A percentile compares a stretch with the other conserved stretches of the same genome.
Evolutionary conservation across 2,797 vertebrate genomes (phyloP).

Genomic region (Aplochiton taeniatus): DNA sequence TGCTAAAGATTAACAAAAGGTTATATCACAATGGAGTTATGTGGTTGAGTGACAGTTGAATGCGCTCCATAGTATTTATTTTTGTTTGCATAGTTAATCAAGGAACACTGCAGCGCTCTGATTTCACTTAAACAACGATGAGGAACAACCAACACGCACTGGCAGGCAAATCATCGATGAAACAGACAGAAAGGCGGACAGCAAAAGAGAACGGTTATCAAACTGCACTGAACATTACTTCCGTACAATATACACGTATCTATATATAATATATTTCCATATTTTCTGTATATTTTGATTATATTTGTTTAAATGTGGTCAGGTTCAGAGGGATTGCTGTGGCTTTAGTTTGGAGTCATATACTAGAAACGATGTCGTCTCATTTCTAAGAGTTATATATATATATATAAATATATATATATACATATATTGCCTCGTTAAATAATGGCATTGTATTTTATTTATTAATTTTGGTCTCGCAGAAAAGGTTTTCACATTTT

Average conservation of each 20-base stretch:
- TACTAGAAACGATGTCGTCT: slow-evolving; percentile 67
- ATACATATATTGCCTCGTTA: slow-evolving; percentile 52
- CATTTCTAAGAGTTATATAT: slow-evolving; percentile 63
- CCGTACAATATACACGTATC: slow-evolving; percentile 75
- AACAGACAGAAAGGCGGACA: slow-evolving; percentile 48
- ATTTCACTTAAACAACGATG: slow-evolving; percentile 43
- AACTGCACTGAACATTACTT: slow-evolving; percentile 77
- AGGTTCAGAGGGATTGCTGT: slow-evolving; percentile 64
- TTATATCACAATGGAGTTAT: slow-evolving; percentile 56
- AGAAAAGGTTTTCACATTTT: slow-evolving; percentile 64
- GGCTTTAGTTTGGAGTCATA: slow-evolving; percentile 45
- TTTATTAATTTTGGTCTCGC: slow-evolving; percentile 65
- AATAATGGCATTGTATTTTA: slow-evolving; percentile 63
- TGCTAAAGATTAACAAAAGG: slow-evolving; percentile 57
- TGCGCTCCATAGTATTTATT: slow-evolving; percentile 72
- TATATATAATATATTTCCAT: slow-evolving; percentile 81
- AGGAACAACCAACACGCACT: slow-evolving; percentile 40
- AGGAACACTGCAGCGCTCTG: slow-evolving; percentile 58
- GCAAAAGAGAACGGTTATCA: slow-evolving; percentile 60
- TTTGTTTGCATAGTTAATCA: slow-evolving; percentile 69
- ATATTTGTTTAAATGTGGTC: slow-evolving; percentile 83
- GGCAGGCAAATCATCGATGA: slow-evolving; percentile 47
- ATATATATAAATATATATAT: too few relatives aligned
- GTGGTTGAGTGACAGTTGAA: slow-evolving; percentile 61
- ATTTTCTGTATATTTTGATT: slow-evolving; percentile 85